Conservation (phyloP, 2,797 vertebrate species). For the Megaceryle alcyon region DNA sequence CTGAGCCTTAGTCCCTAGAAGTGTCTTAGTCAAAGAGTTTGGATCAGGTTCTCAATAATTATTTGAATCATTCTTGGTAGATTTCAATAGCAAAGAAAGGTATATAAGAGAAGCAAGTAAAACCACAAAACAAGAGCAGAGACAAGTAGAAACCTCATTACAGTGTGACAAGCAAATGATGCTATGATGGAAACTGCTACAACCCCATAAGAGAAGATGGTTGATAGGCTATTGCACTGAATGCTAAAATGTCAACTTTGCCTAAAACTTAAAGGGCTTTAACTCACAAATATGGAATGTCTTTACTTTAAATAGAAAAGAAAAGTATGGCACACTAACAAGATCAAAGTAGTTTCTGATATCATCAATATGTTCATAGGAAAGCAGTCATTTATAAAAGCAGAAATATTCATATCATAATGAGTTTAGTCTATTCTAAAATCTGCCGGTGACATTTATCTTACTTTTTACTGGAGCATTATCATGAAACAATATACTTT, state of each 20-base stretch:
- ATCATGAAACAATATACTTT: background rate
- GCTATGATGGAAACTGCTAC: background rate
- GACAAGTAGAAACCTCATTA: background rate
- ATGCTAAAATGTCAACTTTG: background rate
- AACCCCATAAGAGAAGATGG: background rate
- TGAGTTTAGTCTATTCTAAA: background rate
- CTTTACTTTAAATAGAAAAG: background rate
- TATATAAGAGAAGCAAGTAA: background rate
- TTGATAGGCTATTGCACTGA: background rate
- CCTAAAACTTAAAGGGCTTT: background rate
- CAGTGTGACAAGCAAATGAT: background rate
- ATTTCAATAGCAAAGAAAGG: background rate
- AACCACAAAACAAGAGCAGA: background rate
- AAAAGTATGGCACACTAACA: background rate
- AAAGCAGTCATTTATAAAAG: constrained; percentile 1
- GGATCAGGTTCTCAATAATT: background rate
- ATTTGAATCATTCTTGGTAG: background rate
- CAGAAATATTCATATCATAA: background rate
- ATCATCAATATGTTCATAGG: background rate
- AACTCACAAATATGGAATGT: constrained; percentile 2
- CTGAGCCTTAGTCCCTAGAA: background rate
- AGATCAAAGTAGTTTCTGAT: background rate
- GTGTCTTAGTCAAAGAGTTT: background rate
- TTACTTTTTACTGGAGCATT: background rate
- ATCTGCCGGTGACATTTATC: background rate